phyloP scores from a whole-genome alignment of 2,113 vertebrate species.

The Columba livia region DNA sequence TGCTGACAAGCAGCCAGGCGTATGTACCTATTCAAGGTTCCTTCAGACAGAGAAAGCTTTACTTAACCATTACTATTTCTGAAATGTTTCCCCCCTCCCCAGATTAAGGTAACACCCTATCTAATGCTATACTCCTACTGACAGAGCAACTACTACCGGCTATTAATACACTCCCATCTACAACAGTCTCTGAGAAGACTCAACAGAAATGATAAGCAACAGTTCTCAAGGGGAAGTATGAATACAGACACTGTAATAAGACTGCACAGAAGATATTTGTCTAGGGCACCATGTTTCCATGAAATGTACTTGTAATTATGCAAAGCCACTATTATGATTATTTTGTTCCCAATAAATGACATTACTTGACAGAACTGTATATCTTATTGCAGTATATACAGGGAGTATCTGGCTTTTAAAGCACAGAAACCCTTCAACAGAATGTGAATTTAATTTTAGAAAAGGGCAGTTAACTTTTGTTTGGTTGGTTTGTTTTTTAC shows the following conservation, averaged over 20 bases:
- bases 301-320: neutral
- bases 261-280: neutral
- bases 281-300: neutral
- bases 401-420: neutral
- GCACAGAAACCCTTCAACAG: neutral
- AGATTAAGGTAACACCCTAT: neutral
- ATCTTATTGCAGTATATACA: neutral
- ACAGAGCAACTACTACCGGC: neutral
- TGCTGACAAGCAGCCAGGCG: neutral
- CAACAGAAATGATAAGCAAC: neutral
- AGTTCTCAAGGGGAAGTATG: neutral
- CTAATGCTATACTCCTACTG: neutral
- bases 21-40: neutral
- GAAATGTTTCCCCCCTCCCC: neutral
- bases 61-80: neutral
- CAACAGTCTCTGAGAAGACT: neutral
- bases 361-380: neutral
- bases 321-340: neutral
- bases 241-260: neutral
- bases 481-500: neutral
- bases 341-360: neutral
- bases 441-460: neutral
- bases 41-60: neutral
- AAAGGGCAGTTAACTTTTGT: neutral
- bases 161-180: neutral